Base-by-base conservation (phyloP, 2,888 invertebrate species). In the Nemapogon koenigi region DNA sequence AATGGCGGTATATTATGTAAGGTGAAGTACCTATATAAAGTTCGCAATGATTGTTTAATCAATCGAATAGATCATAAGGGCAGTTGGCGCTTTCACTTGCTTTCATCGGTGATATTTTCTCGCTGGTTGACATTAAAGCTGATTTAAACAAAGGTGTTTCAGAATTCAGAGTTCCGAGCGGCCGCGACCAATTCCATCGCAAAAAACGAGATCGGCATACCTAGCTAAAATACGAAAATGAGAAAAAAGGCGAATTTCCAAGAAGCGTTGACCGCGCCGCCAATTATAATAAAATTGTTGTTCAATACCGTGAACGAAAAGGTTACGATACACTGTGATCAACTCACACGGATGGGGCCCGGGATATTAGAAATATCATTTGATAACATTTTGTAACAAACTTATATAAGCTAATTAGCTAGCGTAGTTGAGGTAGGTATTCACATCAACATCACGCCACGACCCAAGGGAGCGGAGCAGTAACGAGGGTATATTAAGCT, bases 271-370 rank as follows among this genome's bases (percentile, higher is more conserved):
- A 66, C 70, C 69, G 68, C 62, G 54, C 51, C 52, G 65, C 70
- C 73, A 72, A 73, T 76, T 76, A 75, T 75, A 67, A 68, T 69
- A 70, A 73, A 71, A 71, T 63, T 57, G 63, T 59, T 59, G 63
- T 62, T 68, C 68, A 66, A 71, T 70, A 70, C 62, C 49, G 58
- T 62, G 35, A 15, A 25, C 35, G 19, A 11, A 31, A 15, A n/a
- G n/a, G n/a, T n/a, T n/a, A n/a, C n/a, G n/a, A n/a, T n/a, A n/a
- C n/a, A n/a, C n/a, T n/a, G n/a, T n/a, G n/a, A n/a, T n/a, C n/a
- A n/a, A n/a, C n/a, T n/a, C n/a, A n/a, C n/a, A n/a, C n/a, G n/a
- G n/a, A n/a, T n/a, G n/a, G n/a, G n/a, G n/a, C n/a, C n/a, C n/a
- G n/a, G n/a, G n/a, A n/a, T n/a, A n/a, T n/a, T n/a, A n/a, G n/a